Conservation (phyloP, 2,797 vertebrate species). For the Rhinoraja longicauda region DNA sequence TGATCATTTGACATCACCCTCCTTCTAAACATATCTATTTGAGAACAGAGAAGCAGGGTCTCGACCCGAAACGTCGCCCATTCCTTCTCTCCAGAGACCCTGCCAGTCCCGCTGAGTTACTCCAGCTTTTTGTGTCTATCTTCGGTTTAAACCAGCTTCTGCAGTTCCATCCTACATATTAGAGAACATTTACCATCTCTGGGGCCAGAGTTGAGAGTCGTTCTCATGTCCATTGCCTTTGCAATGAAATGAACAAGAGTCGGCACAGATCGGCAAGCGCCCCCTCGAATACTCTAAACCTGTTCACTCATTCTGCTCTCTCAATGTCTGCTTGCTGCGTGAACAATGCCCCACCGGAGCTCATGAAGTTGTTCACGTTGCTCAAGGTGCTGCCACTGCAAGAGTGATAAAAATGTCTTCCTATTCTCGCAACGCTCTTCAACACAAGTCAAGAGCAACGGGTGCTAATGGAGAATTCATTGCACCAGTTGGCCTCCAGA, state of each 20-base stretch:
- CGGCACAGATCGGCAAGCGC: background rate
- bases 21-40: background rate
- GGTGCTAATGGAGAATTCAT: background rate
- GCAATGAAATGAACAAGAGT: background rate
- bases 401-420: background rate
- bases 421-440: background rate
- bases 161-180: too few relatives aligned
- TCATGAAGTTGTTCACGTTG: background rate
- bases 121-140: too few relatives aligned
- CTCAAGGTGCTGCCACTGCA: background rate
- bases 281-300: background rate
- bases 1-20: background rate
- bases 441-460: background rate
- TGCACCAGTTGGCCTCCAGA: conserved; percentile 11
- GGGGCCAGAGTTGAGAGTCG: background rate
- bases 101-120: too few relatives aligned
- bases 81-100: too few relatives aligned
- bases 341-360: background rate
- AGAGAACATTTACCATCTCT: background rate
- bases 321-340: background rate
- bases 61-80: too few relatives aligned
- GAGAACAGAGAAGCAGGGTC: background rate
- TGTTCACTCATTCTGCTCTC: background rate
- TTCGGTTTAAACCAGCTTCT: too few relatives aligned
- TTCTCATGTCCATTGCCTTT: background rate